Evolutionary conservation across 2,888 invertebrate genomes (phyloP).

Genomic region (Micoletzkya japonica): DNA sequence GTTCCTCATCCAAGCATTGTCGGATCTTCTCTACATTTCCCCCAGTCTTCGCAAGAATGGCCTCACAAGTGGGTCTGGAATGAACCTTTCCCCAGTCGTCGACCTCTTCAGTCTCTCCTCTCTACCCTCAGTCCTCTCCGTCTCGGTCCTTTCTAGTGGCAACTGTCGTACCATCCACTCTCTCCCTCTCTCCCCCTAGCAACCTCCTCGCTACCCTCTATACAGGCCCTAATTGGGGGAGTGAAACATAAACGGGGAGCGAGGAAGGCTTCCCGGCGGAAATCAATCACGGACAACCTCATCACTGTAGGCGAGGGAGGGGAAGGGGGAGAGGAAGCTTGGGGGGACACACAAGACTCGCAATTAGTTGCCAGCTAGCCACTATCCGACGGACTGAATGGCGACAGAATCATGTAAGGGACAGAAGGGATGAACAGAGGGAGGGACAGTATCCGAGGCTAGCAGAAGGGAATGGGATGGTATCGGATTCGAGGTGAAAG

Average conservation of each 20-base stretch:
- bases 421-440: neutral
- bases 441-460: neutral
- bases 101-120: no score
- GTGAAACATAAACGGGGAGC: neutral
- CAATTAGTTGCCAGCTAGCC: slow-evolving; percentile 11
- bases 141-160: neutral
- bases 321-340: neutral
- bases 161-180: neutral
- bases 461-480: neutral
- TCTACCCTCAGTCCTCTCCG: neutral
- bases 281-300: slow-evolving; percentile 22
- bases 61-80: slow-evolving; percentile 6
- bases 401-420: no score
- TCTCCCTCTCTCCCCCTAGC: neutral
- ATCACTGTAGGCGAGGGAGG: slow-evolving; percentile 18
- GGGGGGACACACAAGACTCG: slow-evolving; percentile 6
- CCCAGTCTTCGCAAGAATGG: slow-evolving; percentile 18
- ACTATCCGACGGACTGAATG: no score
- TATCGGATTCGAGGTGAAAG: no score
- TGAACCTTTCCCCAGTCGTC: no score
- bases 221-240: neutral
- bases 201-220: neutral
- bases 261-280: slow-evolving; percentile 2
- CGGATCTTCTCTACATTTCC: slow-evolving; percentile 20
- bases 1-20: slow-evolving; percentile 20